Percentiles rank a stretch among this genome's conserved stretches.
These are phyloP conservation scores for Potorous gilbertii DNA, from an alignment of 2,797 vertebrate genomes.

Conservation along the genomic window DNA sequence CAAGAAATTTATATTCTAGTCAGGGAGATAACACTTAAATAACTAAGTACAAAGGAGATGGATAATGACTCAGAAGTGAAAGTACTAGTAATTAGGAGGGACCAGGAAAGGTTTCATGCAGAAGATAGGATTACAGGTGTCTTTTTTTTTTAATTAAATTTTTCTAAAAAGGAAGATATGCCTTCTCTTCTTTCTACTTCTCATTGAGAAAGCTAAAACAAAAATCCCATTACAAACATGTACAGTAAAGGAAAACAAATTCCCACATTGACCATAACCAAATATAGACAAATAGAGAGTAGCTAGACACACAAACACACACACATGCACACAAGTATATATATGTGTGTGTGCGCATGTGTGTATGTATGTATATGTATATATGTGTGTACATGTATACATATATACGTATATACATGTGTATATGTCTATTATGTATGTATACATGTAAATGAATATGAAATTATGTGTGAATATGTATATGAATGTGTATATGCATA, in stretches of 20 bases:
- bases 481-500: too few species aligned
- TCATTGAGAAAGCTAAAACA: background rate
- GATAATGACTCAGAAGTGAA: background rate
- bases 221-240: background rate
- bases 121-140: background rate
- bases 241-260: background rate
- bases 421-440: background rate
- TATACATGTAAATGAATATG: background rate
- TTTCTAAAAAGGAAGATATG: background rate
- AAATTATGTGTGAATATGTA: background rate
- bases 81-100: background rate
- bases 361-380: background rate
- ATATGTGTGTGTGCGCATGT: too few species aligned
- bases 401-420: background rate
- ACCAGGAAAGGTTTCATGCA: background rate
- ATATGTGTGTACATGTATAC: background rate
- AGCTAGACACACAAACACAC: background rate
- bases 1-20: background rate
- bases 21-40: background rate
- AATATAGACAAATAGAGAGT: background rate
- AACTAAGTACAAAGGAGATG: background rate
- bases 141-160: background rate
- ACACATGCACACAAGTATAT: background rate
- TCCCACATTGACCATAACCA: background rate
- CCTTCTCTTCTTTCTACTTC: background rate